A percentile compares a stretch with the other conserved stretches of the same genome.
Evolutionary conservation across 1,140 invertebrate species (phyloP).

Genomic region (Plectus sambesii): DNA sequence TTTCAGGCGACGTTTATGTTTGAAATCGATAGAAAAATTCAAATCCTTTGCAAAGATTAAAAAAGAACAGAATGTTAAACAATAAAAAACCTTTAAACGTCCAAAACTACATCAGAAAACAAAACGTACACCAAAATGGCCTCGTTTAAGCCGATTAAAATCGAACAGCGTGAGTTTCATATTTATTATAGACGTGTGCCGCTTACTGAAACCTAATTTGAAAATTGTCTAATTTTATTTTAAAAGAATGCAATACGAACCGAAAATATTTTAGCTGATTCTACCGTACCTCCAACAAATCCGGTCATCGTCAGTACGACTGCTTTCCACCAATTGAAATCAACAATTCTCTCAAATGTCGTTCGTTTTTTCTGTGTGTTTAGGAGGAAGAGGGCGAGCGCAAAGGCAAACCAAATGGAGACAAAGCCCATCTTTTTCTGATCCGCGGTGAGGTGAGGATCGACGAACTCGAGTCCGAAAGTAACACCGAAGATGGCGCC

Average conservation of each 20-base stretch:
- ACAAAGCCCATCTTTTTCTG: constrained; percentile 41
- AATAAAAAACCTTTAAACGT: no score
- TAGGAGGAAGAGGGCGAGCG: constrained; percentile 32
- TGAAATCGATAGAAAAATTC: neutral
- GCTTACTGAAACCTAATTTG: no score
- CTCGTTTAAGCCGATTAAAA: constrained; percentile 3
- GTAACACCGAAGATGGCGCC: constrained; percentile 22
- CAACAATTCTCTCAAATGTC: constrained; percentile 26
- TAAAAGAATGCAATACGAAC: no score
- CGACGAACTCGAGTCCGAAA: constrained; percentile 26
- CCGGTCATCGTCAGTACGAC: constrained; percentile 29
- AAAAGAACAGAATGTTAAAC: constrained; percentile 19
- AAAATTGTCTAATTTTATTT: neutral
- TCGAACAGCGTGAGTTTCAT: neutral
- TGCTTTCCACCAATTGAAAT: constrained; percentile 25
- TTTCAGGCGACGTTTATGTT: neutral
- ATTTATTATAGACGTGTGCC: no score
- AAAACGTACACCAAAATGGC: no score
- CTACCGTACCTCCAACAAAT: constrained; percentile 36
- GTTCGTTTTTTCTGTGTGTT: constrained; percentile 30
- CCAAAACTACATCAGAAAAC: no score
- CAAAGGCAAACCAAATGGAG: constrained; percentile 36
- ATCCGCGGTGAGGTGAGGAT: constrained; percentile 12
- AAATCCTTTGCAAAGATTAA: constrained; percentile 18
- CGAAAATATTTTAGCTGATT: no score